Conservation (phyloP, 92 coral and sea anemone species). For the Phenganax marumi region DNA sequence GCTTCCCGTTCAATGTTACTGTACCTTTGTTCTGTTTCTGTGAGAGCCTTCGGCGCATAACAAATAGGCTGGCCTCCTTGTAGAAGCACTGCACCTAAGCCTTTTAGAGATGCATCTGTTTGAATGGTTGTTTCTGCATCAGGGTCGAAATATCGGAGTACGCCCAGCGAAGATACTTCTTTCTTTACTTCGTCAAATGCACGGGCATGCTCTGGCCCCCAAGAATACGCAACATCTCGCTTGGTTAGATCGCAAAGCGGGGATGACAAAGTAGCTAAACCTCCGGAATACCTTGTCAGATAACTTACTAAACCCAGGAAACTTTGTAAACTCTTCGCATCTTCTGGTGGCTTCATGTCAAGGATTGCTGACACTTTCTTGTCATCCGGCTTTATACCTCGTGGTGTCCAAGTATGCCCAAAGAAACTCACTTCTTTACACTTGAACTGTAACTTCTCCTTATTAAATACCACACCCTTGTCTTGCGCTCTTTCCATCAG, state of each 20-base stretch:
- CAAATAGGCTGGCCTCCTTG: constrained; percentile 59
- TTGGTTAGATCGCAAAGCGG: constrained; percentile 49
- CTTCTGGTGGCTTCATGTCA: constrained; percentile 39
- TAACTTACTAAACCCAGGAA: constrained; percentile 37
- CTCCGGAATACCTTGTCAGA: constrained; percentile 53
- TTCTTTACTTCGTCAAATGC: constrained; percentile 33
- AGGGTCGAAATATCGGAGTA: constrained; percentile 55
- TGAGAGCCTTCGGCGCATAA: constrained; percentile 54
- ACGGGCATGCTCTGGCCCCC: constrained; percentile 55
- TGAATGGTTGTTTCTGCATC: constrained; percentile 45
- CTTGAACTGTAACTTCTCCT: constrained; percentile 47
- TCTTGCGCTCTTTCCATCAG: constrained; percentile 45
- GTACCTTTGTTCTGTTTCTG: constrained; percentile 59
- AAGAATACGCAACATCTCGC: constrained; percentile 33
- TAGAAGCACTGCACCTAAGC: constrained; percentile 46
- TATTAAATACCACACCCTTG: constrained; percentile 45
- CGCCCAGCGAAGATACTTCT: constrained; percentile 47
- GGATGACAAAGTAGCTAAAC: constrained; percentile 39
- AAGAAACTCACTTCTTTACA: constrained; percentile 55
- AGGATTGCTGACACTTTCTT: constrained; percentile 52
- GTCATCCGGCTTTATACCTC: constrained; percentile 48
- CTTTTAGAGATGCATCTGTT: constrained; percentile 54
- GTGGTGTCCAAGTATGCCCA: constrained; percentile 53
- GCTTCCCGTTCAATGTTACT: constrained; percentile 66
- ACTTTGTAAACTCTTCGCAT: constrained; percentile 53